These are phyloP conservation scores for Eupleurogrammus muticus DNA, from an alignment of 2,797 vertebrate species.

Conservation along the genomic window DNA sequence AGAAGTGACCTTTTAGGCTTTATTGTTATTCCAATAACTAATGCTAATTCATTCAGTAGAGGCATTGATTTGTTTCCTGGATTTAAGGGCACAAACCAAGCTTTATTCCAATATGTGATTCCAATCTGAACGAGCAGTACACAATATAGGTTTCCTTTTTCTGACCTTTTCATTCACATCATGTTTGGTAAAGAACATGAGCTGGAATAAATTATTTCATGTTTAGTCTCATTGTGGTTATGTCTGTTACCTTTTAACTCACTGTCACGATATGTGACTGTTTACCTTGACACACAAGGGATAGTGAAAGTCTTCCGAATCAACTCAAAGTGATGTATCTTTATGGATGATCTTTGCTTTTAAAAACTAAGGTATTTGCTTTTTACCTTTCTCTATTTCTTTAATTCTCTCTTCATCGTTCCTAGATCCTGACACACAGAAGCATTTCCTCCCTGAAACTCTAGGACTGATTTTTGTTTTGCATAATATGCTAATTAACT, in stretches of 20 bases:
- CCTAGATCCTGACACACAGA: constrained; percentile 14
- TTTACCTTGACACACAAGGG: background rate
- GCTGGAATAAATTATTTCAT: constrained; percentile 1
- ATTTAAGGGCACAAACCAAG: background rate
- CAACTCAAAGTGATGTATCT: background rate
- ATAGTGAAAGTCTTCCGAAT: background rate
- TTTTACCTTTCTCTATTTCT: background rate
- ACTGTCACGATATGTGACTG: background rate
- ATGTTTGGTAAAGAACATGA: too few species aligned
- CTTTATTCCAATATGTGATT: background rate
- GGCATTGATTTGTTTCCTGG: background rate
- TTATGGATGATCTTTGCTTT: background rate
- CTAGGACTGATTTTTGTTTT: too few species aligned
- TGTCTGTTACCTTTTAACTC: background rate
- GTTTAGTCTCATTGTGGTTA: background rate
- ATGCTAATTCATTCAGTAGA: too few species aligned
- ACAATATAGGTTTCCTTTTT: too few species aligned
- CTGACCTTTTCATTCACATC: too few species aligned
- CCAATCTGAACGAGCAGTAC: too few species aligned
- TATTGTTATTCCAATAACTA: background rate
- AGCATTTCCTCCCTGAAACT: too few species aligned
- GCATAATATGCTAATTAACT: too few species aligned
- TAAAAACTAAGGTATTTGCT: background rate
- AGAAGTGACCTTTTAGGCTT: background rate
- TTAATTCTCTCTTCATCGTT: background rate